A percentile compares a stretch with the other conserved stretches of the same genome.
Conservation (phyloP, 1,140 invertebrate genomes). For the Anoplophora glabripennis region DNA sequence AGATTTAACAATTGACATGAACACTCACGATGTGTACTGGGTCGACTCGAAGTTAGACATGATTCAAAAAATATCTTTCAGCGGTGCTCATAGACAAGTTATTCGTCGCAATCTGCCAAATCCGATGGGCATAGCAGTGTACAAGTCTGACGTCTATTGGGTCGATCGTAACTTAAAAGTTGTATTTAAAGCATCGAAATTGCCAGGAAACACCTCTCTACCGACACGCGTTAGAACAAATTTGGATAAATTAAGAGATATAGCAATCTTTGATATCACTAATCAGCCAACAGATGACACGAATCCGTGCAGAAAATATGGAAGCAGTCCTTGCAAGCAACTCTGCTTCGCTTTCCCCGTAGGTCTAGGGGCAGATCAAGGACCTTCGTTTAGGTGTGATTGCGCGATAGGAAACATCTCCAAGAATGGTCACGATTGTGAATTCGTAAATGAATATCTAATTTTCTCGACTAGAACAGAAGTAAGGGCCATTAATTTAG, state of each 20-base stretch:
- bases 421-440: conserved; percentile 65
- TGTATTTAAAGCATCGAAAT: conserved; percentile 82
- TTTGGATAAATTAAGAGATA: conserved; percentile 79
- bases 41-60: conserved; percentile 91
- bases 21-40: conserved; percentile 96
- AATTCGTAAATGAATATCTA: conserved; percentile 80
- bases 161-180: conserved; percentile 90
- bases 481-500: conserved; percentile 80
- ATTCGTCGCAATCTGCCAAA: conserved; percentile 89
- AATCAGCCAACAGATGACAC: conserved; percentile 80
- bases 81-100: conserved; percentile 74
- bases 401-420: conserved; percentile 83
- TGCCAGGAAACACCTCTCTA: conserved; percentile 65
- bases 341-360: conserved; percentile 90
- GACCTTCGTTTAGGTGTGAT: conserved; percentile 65
- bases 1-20: conserved; percentile 91
- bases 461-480: conserved; percentile 91
- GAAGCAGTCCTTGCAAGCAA: conserved; percentile 86
- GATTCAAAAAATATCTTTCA: conserved; percentile 85
- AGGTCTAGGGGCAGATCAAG: conserved; percentile 44
- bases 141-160: conserved; percentile 87
- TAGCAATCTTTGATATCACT: conserved; percentile 83
- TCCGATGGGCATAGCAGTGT: conserved; percentile 90
- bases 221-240: conserved; percentile 76
- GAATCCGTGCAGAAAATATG: conserved; percentile 73